Evolutionary conservation across 2,113 vertebrate species (phyloP), one percentile per base, ranked within the genome.

Genomic region (Halichoerus grypus): DNA sequence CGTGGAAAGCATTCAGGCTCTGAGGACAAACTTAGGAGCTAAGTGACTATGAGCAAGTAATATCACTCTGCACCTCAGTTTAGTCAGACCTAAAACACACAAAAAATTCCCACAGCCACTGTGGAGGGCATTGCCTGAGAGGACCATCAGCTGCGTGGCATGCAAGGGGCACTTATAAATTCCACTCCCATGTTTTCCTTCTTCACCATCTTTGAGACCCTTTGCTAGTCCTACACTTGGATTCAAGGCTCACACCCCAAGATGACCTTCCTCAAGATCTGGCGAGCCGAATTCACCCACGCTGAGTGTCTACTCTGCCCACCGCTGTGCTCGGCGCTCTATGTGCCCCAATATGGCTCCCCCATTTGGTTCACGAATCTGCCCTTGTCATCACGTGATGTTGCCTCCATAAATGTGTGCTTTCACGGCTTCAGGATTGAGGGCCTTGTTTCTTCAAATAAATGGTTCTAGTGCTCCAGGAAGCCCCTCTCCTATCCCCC

Each of bases 341-440:
- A 2, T 0, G 3, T 0, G 0, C 6, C 13, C 28, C 26, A 57
- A 39, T 10, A 0, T 10, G 26, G 31, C 9, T 36, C 42, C 26
- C 16, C 51, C 9, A 0, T 21, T 26, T 26, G 18, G 86, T 55
- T 88, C 71, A 31, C 19, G 53, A 16, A 81, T 11, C 87, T 42
- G 42, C 7, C 9, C n/a, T 46, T 87, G 39, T 42, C 51, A 53
- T 14, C 28, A 77, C 4, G 28, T 24, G 63, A 26, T 11, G 24
- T 1, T 3, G 7, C 31, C 2, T 5, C 15, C 11, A 8, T 8
- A 9, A 57, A 65, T 3, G 67, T 18, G 31, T 5, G 24, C 31
- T 81, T 33, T 71, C 12, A 4, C 5, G 9, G 33, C 79, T 67
- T 76, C 2, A 15, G 61, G 36, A 49, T 53, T 36, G 46, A 59